Conservation (phyloP, 2,888 invertebrate genomes). For the Melanotus villosus region DNA sequence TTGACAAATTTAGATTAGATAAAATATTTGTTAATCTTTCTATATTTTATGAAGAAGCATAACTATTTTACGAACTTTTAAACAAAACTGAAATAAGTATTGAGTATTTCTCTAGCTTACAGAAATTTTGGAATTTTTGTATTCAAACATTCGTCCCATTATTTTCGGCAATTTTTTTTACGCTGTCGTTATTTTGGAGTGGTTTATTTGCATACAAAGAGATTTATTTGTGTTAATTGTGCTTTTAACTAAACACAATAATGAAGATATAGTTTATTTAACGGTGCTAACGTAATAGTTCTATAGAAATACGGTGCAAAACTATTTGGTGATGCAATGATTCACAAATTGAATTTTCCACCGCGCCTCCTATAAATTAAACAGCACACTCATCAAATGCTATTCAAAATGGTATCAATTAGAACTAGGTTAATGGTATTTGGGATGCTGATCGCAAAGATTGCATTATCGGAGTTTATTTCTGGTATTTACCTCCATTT, state of each 20-base stretch:
- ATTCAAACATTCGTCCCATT: too few species aligned
- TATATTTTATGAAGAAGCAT: too few species aligned
- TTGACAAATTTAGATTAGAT: too few species aligned
- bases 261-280: constrained; percentile 11
- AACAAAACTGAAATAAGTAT: too few species aligned
- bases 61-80: too few species aligned
- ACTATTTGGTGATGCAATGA: constrained; percentile 25
- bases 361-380: constrained; percentile 39
- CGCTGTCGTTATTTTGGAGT: too few species aligned
- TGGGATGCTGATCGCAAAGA: neutral
- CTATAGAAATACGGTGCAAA: constrained; percentile 15
- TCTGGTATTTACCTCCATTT: neutral
- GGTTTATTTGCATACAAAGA: too few species aligned
- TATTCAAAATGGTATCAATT: constrained; percentile 38
- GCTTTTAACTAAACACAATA: neutral
- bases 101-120: too few species aligned
- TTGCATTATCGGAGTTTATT: neutral
- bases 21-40: too few species aligned
- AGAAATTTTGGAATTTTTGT: too few species aligned
- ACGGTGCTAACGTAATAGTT: constrained; percentile 1
- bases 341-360: constrained; percentile 41
- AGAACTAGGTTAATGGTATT: constrained; percentile 38
- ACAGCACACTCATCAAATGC: constrained; percentile 28
- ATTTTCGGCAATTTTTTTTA: too few species aligned
- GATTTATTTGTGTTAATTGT: constrained; percentile 12